phyloP scores from a whole-genome alignment of 2,113 vertebrate genomes.

The Turnix velox region DNA sequence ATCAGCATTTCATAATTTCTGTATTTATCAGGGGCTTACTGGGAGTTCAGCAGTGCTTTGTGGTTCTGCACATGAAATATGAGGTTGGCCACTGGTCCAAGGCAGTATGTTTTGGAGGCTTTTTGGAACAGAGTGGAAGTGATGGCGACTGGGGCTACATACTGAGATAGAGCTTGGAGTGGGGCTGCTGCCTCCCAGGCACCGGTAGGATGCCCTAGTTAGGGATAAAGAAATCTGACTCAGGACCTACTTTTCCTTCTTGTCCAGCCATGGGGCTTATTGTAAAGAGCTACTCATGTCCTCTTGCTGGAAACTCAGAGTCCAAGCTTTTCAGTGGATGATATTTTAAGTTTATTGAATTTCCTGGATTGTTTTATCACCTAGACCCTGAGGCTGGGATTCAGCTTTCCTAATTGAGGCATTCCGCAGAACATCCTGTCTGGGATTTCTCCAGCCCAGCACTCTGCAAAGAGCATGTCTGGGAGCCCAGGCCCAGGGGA shows the following conservation, averaged over 20 bases:
- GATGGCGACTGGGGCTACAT: background rate
- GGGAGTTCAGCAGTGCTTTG: background rate
- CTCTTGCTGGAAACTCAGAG: background rate
- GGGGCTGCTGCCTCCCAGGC: background rate
- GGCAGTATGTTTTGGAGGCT: background rate
- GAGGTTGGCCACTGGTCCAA: background rate
- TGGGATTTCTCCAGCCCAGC: background rate
- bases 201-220: background rate
- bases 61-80: background rate
- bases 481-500: background rate
- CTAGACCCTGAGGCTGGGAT: background rate
- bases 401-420: background rate
- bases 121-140: background rate
- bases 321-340: background rate
- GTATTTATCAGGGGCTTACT: background rate
- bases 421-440: background rate
- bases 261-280: background rate
- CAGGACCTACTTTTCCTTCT: background rate
- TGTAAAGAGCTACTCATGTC: background rate
- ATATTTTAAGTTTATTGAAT: background rate
- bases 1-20: background rate
- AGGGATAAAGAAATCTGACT: background rate
- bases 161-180: background rate
- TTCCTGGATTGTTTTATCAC: background rate
- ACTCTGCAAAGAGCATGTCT: background rate